phyloP scores from a whole-genome alignment of 2,888 invertebrate genomes.

The Ophraella communa region DNA sequence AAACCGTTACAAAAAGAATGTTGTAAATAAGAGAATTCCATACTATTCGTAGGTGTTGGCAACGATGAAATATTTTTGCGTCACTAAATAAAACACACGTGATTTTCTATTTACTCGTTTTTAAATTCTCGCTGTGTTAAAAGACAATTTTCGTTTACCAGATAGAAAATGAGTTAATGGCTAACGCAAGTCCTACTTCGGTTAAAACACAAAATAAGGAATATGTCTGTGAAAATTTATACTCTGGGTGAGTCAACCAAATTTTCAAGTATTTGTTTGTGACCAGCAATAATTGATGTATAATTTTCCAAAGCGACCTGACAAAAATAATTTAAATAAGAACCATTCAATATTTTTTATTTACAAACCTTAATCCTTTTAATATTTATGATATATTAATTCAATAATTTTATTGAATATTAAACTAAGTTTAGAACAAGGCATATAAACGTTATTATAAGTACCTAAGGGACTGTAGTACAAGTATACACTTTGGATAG shows the following conservation, averaged over 20 bases:
- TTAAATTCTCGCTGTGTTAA: slow-evolving; percentile 37
- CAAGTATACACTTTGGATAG: no score
- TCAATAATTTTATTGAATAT: no score
- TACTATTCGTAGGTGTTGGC: slow-evolving; percentile 3
- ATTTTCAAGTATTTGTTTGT: neutral
- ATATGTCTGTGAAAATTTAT: neutral
- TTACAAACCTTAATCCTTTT: no score
- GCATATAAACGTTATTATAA: no score
- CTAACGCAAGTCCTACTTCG: slow-evolving; percentile 13
- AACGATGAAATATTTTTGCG: slow-evolving; percentile 26
- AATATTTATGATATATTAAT: no score
- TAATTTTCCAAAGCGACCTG: no score
- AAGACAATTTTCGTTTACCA: slow-evolving; percentile 27
- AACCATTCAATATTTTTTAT: no score
- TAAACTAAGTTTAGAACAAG: no score
- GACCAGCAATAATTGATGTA: no score
- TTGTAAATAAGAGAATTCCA: neutral
- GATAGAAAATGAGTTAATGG: slow-evolving; percentile 33
- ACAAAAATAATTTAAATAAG: no score
- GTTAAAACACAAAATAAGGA: slow-evolving; percentile 1
- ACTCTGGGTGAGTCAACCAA: slow-evolving; percentile 10
- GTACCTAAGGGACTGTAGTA: no score
- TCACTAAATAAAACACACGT: slow-evolving; percentile 49
- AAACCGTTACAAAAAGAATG: no score
- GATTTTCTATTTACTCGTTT: slow-evolving; percentile 55